Evolutionary conservation across 2,113 vertebrate genomes (phyloP), one percentile per base, ranked within the genome.

Genomic region (Nesoenas mayeri): DNA sequence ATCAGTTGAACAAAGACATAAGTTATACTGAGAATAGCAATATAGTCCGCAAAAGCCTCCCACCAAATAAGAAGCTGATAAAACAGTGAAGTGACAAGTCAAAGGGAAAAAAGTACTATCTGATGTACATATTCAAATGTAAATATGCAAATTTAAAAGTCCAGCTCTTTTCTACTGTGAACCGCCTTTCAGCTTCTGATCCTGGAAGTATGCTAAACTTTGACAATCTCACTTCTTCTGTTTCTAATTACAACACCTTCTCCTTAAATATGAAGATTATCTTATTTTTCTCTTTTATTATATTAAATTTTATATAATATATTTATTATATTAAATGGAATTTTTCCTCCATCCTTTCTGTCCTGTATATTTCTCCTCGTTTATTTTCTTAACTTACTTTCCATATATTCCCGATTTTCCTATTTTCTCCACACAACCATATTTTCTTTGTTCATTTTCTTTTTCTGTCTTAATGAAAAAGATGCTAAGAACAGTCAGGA

Each of bases 1-100:
- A 79, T 69, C 28, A 58, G 22, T 25, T 80, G 75, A 93, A 85
- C 74, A 95, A 93, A 91, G 85, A 58, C 44, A 65, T 25, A 77
- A 50, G 40, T 12, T 65, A 54, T n/a, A 74, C 36, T 38, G 64
- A 80, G 56, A 88, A 91, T 85, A 87, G 19, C 62, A 87, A 94
- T 75, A 75, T 5, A 66, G n/a, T 21, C 54, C 56, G 51, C 56
- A 82, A 84, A 80, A 89, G 15, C 19, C 32, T 53, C 20, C 31
- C 36, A 61, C 14, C n/a, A 79, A 66, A 66, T 31, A 65, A 69
- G 26, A 25, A 73, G 19, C 21, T 79, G 62, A 97, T 79, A 90
- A 79, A 96, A 79, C 4, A 84, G 31, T 66, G 31, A 53, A 85
- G 11, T 85, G 70, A 65, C 47, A 85, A 85, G 38, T 29, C 53